Evolutionary conservation across 2,888 invertebrate genomes (phyloP), one percentile per base, ranked within the genome.

Genomic region (Cosmia pyralina): DNA sequence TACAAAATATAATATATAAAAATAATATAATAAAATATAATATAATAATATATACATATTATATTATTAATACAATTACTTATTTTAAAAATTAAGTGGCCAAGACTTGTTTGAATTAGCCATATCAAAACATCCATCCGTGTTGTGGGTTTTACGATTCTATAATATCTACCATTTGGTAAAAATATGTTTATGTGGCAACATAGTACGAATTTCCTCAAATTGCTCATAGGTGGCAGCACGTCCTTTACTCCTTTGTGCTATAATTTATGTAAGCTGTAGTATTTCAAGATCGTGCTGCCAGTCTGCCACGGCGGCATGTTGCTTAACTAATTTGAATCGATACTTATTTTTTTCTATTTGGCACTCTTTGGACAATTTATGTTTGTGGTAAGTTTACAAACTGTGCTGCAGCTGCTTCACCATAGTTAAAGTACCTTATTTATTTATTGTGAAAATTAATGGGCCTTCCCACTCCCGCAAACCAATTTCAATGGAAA

Each of bases 321-420:
- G 66, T 83, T 80, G 79, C 83, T 59, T 86, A 85, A 85, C 87
- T 86, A 86, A 86, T 72, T 65, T 64, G 38, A 82, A 86, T 82
- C 80, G 75, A 86, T 79, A 74, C 6, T 6, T 38, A 38, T 38
- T 82, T 74, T 75, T 68, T 75, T 76, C 59, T 15, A 10, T 53
- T n/a, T 38, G 34, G 55, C 34, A 55, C 17, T n/a, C 60, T 67
- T 60, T 63, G 63, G 52, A 46, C 57, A 28, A 28, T 28, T n/a
- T n/a, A 60, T 69, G 70, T 48, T 69, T 55, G 48, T 68, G n/a
- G 19, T 28, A 38, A 38, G 38, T 38, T 46, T 38, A 19, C 17
- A 57, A 58, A 17, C 17, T 46, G 57, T 63, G 17, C 67, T 4
- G 38, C n/a, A 28, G 28, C 28, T 50, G 34, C 48, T 74, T 41